Conservation (phyloP, 2,113 vertebrate genomes). For the Ictalurus punctatus region DNA sequence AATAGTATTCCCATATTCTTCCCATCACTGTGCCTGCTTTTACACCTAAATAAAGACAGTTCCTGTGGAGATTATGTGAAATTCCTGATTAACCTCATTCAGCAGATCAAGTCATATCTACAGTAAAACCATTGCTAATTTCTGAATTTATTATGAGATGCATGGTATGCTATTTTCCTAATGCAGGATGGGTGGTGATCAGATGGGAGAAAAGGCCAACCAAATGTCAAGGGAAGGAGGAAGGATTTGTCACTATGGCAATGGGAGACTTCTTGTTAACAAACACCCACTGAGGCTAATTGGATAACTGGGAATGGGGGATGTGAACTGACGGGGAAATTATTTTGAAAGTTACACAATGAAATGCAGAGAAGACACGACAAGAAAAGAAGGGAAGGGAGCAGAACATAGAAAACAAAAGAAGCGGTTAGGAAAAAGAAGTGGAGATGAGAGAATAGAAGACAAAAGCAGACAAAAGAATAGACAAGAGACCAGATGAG, state of each 20-base stretch:
- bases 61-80: not conserved
- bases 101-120: not conserved
- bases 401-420: conserved; percentile 19
- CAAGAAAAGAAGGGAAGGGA: conserved; percentile 17
- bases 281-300: conserved; percentile 68
- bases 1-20: not conserved
- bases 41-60: not conserved
- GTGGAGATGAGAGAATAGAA: not conserved
- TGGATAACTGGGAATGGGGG: conserved; percentile 59
- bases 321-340: not conserved
- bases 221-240: conserved; percentile 67
- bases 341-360: conserved; percentile 13
- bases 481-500: not conserved
- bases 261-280: conserved; percentile 67
- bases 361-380: not conserved
- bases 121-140: not conserved
- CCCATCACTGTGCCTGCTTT: not conserved
- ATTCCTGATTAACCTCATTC: not conserved
- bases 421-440: not conserved
- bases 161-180: not conserved
- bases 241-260: conserved; percentile 42
- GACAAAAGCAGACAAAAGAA: not conserved
- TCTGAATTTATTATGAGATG: not conserved
- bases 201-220: conserved; percentile 63
- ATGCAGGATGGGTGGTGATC: conserved; percentile 16